Evolutionary conservation across 2,797 vertebrate species (phyloP).

Genomic region (Coracias cyanogaster): DNA sequence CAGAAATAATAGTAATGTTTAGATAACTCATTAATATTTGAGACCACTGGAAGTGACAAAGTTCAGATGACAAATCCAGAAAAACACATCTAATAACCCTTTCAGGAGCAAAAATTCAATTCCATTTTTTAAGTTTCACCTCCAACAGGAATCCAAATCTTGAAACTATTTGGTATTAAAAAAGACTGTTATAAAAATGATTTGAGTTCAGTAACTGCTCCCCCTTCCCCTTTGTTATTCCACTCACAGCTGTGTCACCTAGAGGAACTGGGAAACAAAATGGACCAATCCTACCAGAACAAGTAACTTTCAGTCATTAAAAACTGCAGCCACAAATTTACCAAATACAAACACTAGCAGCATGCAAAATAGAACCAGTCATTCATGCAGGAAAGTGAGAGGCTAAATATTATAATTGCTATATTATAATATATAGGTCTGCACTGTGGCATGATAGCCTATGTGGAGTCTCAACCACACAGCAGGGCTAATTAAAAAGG

Average conservation of each 20-base stretch:
- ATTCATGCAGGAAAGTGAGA: background rate
- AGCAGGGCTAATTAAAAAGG: constrained; percentile 60
- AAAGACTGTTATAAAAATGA: background rate
- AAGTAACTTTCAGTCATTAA: background rate
- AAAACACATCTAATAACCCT: background rate
- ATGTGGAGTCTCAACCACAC: constrained; percentile 7
- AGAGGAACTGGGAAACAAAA: background rate
- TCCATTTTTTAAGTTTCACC: background rate
- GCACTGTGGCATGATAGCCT: background rate
- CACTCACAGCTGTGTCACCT: background rate
- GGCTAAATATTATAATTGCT: constrained; percentile 42
- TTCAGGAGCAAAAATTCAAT: background rate
- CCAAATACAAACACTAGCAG: background rate
- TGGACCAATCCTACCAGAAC: background rate
- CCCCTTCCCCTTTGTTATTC: background rate
- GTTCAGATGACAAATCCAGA: background rate
- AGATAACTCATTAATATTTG: background rate
- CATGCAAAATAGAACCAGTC: background rate
- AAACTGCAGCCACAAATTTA: background rate
- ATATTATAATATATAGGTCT: constrained; percentile 31
- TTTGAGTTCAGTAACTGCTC: background rate
- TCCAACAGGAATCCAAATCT: background rate
- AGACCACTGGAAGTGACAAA: background rate
- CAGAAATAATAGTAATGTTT: constrained; percentile 3
- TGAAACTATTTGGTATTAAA: background rate